Base-by-base conservation (phyloP, 2,797 vertebrate genomes). In the Antrozous pallidus region DNA sequence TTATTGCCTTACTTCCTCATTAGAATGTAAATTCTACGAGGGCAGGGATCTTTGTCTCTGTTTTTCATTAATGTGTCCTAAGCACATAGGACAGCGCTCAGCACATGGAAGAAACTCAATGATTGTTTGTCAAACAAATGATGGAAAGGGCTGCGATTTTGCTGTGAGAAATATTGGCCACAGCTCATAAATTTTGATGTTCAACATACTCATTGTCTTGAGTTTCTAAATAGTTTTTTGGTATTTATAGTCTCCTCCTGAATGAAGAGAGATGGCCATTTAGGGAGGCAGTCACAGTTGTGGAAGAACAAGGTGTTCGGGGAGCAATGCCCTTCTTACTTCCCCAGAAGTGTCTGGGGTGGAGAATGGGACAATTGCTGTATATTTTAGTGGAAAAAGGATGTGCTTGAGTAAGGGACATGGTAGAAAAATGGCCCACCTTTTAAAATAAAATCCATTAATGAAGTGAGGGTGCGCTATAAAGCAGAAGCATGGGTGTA, bases 191-290 rank as follows among this genome's bases (percentile, higher is more conserved):
- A 54, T 88, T 93, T 71, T 93, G 40, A 75, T 94, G 13, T 36
- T 89, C 40, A 78, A 14, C 22, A 17, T 89, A 78, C 17, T 93
- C 74, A 33, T 69, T 95, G 58, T 78, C 33, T 28, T 70, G 58
- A 26, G 36, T 80, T 88, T 87, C 63, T 81, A 81, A 89, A 24
- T 90, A 51, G 91, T 84, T 94, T 42, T 87, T 78, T 92, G 77
- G 58, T 36, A 45, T 70, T 70, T 77, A 20, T 74, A 42, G 28
- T 82, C 3, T 78, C 8, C 45, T 73, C 93, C 38, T 90, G 69
- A 73, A 45, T 90, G 36, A 54, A 45, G 40, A 73, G 71, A 84
- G 78, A 74, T 87, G 49, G 17, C 58, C 2, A 0, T 31, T 40
- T 26, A 56, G 93, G 75, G 75, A 84, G 49, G 13, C 6, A 18